phyloP scores from a whole-genome alignment of 2,797 vertebrate species.

The Pterois miles region DNA sequence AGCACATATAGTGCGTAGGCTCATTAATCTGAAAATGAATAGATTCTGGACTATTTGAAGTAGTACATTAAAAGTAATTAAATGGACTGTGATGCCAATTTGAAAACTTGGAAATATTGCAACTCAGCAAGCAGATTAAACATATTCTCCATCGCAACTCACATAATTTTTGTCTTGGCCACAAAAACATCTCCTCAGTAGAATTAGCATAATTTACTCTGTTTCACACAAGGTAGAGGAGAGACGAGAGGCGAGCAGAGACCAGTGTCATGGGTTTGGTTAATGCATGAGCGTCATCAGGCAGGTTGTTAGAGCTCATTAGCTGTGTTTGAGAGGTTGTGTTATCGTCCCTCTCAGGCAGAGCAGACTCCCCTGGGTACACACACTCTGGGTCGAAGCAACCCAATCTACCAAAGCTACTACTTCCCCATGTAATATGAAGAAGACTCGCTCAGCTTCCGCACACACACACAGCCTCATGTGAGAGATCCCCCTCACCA shows the following conservation, averaged over 20 bases:
- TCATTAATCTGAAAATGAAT: not conserved
- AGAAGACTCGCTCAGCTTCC: slow-evolving; percentile 44
- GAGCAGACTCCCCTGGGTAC: slow-evolving; percentile 55
- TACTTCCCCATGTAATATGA: slow-evolving; percentile 59
- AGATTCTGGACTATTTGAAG: not conserved
- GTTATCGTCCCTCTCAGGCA: slow-evolving; percentile 49
- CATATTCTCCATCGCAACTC: not conserved
- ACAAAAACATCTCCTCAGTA: not conserved
- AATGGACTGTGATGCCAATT: not conserved
- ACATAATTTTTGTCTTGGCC: not conserved
- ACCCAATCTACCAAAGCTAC: slow-evolving; percentile 46
- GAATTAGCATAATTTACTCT: slow-evolving; percentile 22
- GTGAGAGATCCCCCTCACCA: slow-evolving; percentile 35
- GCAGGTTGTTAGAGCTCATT: slow-evolving; percentile 64
- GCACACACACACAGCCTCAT: slow-evolving; percentile 6
- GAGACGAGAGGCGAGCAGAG: not conserved
- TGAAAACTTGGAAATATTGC: not conserved
- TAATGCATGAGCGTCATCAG: slow-evolving; percentile 59
- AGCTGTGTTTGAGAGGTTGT: slow-evolving; percentile 47
- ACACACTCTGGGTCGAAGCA: slow-evolving; percentile 43
- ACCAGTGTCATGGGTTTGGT: slow-evolving; percentile 27
- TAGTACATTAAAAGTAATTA: not conserved
- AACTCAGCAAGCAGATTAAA: not conserved
- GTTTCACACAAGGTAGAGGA: not conserved
- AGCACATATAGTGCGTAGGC: not conserved